phyloP scores from a whole-genome alignment of 2,797 vertebrate species.

The Myiotriccus ornatus region DNA sequence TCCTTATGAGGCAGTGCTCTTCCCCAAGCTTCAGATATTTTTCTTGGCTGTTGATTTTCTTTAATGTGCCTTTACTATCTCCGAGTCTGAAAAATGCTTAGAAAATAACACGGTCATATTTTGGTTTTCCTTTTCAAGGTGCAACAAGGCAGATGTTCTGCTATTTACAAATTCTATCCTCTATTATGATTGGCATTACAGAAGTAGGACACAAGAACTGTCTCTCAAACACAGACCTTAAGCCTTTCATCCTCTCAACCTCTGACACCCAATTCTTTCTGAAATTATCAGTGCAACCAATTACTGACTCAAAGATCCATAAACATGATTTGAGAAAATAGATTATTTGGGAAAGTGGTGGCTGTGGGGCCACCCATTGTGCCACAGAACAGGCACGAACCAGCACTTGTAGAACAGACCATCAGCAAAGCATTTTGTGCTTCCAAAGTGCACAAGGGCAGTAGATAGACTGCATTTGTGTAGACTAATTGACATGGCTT shows the following conservation, averaged over 20 bases:
- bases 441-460: neutral
- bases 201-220: neutral
- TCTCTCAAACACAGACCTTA: neutral
- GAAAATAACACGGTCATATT: neutral
- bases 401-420: neutral
- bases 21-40: neutral
- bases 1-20: neutral
- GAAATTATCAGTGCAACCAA: neutral
- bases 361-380: neutral
- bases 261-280: neutral
- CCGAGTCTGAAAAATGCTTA: neutral
- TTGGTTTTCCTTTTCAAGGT: neutral
- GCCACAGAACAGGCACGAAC: neutral
- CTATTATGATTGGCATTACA: neutral
- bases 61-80: neutral
- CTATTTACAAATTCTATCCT: neutral
- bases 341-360: neutral
- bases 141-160: neutral
- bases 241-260: neutral
- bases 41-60: neutral
- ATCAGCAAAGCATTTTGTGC: neutral
- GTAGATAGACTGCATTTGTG: neutral
- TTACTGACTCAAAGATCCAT: neutral
- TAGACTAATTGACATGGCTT: neutral
- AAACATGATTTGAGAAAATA: neutral